Base-by-base conservation (phyloP, 2,888 invertebrate species). In the Pelosia muscerda region DNA sequence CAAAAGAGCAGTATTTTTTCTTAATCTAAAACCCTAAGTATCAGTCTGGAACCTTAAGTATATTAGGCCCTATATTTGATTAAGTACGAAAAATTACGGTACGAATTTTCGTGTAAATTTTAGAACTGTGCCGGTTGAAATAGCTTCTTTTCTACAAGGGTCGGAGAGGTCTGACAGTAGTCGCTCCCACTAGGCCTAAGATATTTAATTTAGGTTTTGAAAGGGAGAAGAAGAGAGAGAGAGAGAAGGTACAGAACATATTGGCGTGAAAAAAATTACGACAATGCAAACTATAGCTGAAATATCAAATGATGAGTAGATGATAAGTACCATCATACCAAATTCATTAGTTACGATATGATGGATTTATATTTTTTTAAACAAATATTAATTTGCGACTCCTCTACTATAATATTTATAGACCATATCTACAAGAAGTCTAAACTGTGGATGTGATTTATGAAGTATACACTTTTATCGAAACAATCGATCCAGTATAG, bases 391-490 rank as follows among this genome's bases (percentile, higher is more conserved):
- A 25, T 26, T 55, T 22, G 55, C 6, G 13, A 10, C 0, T 13
- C 8, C 6, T 26, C 42, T 5, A 34, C 9, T 15, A 3, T 25
- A 26, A 42, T 38, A 60, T 71, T 74, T n/a, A 25, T 19, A 49
- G 56, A n/a, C 63, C 31, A 63, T 67, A 68, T 77, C 69, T 68
- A 42, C 56, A 56, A 72, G 69, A 11, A 72, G 63, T 70, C 62
- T 69, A 49, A 58, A 63, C 68, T 67, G 62, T 56, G 49, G 49
- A 23, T 67, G 58, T 80, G 81, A 80, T 80, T 78, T 78, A 78
- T 78, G 78, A 78, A 80, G 81, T 83, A 79, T 79, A 81, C 83
- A 86, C 85, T 90, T 88, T 89, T 91, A 89, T 90, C 88, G 86
- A 87, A 86, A 87, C 87, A 87, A 89, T 91, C 90, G 89, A 88